Conservation (phyloP, 2,113 vertebrate genomes). For the Pomatorhinus ruficollis region DNA sequence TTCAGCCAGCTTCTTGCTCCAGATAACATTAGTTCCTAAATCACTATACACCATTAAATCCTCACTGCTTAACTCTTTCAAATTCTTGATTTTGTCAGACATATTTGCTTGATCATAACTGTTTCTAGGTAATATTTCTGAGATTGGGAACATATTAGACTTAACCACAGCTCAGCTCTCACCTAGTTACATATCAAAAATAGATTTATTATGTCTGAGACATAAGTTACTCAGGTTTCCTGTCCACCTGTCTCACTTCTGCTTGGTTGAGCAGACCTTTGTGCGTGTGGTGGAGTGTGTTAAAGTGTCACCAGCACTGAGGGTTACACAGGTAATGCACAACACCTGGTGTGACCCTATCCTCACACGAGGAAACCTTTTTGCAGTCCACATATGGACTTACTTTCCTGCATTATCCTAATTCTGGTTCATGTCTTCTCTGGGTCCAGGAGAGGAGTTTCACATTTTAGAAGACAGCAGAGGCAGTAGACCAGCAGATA, state of each 20-base stretch:
- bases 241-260: not conserved
- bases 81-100: not conserved
- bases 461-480: not conserved
- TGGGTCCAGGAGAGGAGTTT: not conserved
- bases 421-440: not conserved
- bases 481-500: not conserved
- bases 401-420: not conserved
- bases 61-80: not conserved
- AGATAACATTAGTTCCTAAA: not conserved
- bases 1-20: not conserved
- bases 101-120: not conserved
- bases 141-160: not conserved
- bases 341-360: accelerated
- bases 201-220: not conserved
- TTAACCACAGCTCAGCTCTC: not conserved
- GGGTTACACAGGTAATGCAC: not conserved
- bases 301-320: not conserved
- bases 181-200: not conserved
- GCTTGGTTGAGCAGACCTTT: not conserved
- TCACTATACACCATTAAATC: not conserved
- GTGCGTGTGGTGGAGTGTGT: not conserved
- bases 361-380: not conserved
- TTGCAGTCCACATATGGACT: not conserved
- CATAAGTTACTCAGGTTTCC: not conserved
- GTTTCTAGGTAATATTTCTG: not conserved